Percentiles rank a stretch among this genome's conserved stretches.
phyloP scores from a whole-genome alignment of 2,888 invertebrate species.

The Hetaerina titia region DNA sequence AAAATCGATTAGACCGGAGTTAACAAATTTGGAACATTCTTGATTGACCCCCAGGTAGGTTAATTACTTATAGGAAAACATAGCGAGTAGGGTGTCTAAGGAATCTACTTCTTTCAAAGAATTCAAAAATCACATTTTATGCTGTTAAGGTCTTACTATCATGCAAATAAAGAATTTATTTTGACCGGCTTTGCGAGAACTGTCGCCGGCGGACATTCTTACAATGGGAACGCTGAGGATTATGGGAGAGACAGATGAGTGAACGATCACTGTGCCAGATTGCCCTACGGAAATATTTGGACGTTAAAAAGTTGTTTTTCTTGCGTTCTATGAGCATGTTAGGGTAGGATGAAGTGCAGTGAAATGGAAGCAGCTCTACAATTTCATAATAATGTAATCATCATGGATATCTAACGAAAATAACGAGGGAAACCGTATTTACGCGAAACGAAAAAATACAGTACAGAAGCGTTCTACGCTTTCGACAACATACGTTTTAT shows the following conservation, averaged over 20 bases:
- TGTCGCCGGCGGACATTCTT: slow-evolving; percentile 70
- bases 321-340: slow-evolving; percentile 56
- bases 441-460: slow-evolving; percentile 57
- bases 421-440: slow-evolving; percentile 9
- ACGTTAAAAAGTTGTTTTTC: slow-evolving; percentile 57
- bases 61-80: slow-evolving; percentile 74
- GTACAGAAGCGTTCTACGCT: slow-evolving; percentile 62
- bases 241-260: slow-evolving; percentile 69
- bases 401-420: slow-evolving; percentile 49
- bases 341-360: slow-evolving; percentile 45
- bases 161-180: slow-evolving; percentile 44
- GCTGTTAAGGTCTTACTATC: neutral
- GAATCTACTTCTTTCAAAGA: slow-evolving; percentile 29
- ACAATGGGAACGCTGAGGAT: slow-evolving; percentile 71
- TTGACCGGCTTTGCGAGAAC: slow-evolving; percentile 65
- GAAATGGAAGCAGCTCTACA: slow-evolving; percentile 31
- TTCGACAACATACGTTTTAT: slow-evolving; percentile 62
- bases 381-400: slow-evolving; percentile 44
- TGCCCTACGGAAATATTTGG: slow-evolving; percentile 60
- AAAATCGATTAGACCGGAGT: slow-evolving; percentile 79
- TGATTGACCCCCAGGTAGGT: slow-evolving; percentile 80
- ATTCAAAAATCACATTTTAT: slow-evolving; percentile 41
- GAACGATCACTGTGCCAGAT: slow-evolving; percentile 67
- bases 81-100: slow-evolving; percentile 75
- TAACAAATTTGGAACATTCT: slow-evolving; percentile 78